Base-by-base conservation (phyloP, 2,113 vertebrate species). In the Peromyscus californicus region DNA sequence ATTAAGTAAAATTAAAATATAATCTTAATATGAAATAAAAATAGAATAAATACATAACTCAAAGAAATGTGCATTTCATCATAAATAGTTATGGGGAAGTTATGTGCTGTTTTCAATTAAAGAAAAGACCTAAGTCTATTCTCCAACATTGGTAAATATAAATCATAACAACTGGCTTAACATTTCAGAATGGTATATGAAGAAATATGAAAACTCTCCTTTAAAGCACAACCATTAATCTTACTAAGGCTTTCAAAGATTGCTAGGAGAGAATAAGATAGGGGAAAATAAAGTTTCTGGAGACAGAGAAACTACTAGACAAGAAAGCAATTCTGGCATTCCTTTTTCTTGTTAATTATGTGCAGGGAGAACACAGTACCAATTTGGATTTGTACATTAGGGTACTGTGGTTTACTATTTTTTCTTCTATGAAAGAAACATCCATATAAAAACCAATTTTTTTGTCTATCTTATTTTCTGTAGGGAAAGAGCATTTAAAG, bases 21-120 rank as follows among this genome's bases (percentile, higher is more conserved):
- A 90, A 82, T 88, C 4, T 89, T 92, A 95, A 85, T 78, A 57
- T 83, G 21, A 91, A 95, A 76, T 89, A 70, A 95, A 95, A 87
- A 89, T 33, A 42, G 83, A 86, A 89, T 54, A 83, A 83, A 70
- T 33, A 82, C 1, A 89, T 2, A 19, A 69, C 61, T 54, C 45
- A 59, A 95, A 88, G 63, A 92, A 92, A 29, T 82, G 11, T 59
- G 8, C 15, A 42, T 59, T 22, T 78, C 82, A 72, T 5, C 82
- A 65, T 69, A 95, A 96, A n/a, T 12, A 69, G 82, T 48, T 86
- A 48, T 17, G 5, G 45, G 51, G 29, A 96, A 90, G 72, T 93
- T 89, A 92, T 48, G 51, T 95, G 54, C 8, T 57, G 5, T 72
- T 94, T 45, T 22, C 88, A 85, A 95, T 22, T 54, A 69, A 95